Conservation (phyloP, 2,113 vertebrate species). For the Eleginops maclovinus region DNA sequence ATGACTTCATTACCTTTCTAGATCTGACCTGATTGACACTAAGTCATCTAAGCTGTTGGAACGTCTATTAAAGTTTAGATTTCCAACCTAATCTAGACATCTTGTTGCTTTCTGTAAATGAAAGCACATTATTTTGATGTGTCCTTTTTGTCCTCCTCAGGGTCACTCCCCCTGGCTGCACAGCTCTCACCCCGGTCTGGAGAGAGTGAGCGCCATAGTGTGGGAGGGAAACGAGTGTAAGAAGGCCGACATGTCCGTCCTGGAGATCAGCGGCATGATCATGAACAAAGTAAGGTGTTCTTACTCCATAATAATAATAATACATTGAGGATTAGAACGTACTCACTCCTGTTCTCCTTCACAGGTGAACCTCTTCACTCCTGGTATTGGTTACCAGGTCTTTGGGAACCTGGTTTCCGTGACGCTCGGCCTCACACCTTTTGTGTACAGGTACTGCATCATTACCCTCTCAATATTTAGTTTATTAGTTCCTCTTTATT, state of each 20-base stretch:
- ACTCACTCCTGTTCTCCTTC: not conserved
- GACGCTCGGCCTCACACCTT: constrained; percentile 93
- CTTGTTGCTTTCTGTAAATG: not conserved
- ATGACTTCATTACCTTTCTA: not conserved
- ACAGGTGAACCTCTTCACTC: constrained; percentile 95
- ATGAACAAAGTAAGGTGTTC: constrained; percentile 92
- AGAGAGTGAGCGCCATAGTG: constrained; percentile 98
- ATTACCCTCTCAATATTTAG: not conserved
- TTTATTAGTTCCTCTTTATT: not conserved
- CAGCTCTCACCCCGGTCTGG: constrained; percentile 93
- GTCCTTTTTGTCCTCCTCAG: constrained; percentile 68
- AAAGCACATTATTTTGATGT: not conserved
- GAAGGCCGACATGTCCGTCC: constrained; percentile 99
- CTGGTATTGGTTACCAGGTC: constrained; percentile 97
- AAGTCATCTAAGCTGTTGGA: not conserved
- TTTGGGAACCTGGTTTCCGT: constrained; percentile 94
- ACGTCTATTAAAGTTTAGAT: not conserved
- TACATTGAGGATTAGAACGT: not conserved
- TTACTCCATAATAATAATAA: not conserved
- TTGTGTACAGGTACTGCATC: constrained; percentile 81
- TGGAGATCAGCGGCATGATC: constrained; percentile 99
- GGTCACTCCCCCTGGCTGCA: constrained; percentile 97
- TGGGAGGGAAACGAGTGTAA: constrained; percentile 99
- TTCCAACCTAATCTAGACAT: not conserved
- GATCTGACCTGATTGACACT: not conserved